These are phyloP conservation scores for Poeciliopsis presidionis DNA, from an alignment of 2,797 vertebrate genomes.

Conservation along the genomic window DNA sequence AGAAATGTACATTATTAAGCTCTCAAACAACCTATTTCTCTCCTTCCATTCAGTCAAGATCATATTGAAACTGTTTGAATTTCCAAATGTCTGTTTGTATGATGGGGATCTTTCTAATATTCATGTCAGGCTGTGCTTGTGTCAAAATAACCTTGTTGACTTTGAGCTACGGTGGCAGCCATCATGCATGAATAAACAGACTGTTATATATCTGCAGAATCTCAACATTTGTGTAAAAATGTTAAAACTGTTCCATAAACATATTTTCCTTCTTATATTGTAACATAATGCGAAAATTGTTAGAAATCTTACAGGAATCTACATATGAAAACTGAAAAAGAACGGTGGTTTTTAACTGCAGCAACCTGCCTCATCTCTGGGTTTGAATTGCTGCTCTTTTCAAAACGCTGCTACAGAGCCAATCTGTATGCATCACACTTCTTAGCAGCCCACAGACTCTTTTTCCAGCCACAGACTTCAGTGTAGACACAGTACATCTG, in stretches of 20 bases:
- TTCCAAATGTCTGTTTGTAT: background rate
- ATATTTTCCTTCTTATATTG: background rate
- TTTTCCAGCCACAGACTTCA: constrained; percentile 30
- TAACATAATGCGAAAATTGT: background rate
- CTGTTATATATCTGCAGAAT: background rate
- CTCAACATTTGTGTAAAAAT: background rate
- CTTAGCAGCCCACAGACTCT: constrained; percentile 35
- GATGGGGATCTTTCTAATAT: constrained; percentile 5
- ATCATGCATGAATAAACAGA: background rate
- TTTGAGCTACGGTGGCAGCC: background rate
- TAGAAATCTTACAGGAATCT: constrained; percentile 4
- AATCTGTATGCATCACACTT: constrained; percentile 44
- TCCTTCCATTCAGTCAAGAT: background rate
- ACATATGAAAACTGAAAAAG: constrained; percentile 22
- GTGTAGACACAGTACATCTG: constrained; percentile 50
- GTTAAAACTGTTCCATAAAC: background rate
- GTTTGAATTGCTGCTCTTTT: constrained; percentile 36
- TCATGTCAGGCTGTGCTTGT: background rate
- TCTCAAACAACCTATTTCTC: background rate
- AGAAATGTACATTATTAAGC: background rate
- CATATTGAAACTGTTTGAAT: background rate
- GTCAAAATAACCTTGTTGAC: constrained; percentile 1
- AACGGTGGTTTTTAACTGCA: constrained; percentile 29
- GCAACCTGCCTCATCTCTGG: constrained; percentile 39
- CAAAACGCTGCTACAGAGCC: constrained; percentile 27